Evolutionary conservation across 2,113 vertebrate genomes (phyloP), one percentile per base, ranked within the genome.

Genomic region (Plotosus lineatus): DNA sequence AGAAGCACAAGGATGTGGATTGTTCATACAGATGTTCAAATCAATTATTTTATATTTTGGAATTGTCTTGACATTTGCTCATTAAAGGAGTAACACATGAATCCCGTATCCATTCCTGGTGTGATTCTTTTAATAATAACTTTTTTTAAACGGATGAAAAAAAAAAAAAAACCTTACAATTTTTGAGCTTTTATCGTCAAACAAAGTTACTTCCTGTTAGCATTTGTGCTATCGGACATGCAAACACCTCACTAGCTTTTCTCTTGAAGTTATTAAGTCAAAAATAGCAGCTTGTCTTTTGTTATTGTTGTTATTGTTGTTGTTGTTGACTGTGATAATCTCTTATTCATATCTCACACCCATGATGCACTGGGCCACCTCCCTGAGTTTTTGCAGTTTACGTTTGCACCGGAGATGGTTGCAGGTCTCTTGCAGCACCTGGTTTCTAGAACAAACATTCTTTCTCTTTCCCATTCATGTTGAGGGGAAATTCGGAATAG

Each of bases 11-110:
- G 92, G 60, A 89, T 95, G 93, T 72, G 89, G 86, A 89, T 92
- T 95, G 95, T 95, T 92, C 94, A 92, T 93, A 92, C 69, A 86
- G 91, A 93, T 91, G 90, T 94, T 93, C 92, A 93, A 91, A 96
- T 95, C 96, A 96, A 97, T 85, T 89, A 94, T 97, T 96, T 96
- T 95, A 92, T 95, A 96, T 91, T 93, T 93, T 90, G 91, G 44
- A 56, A 26, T 82, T 83, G 85, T 74, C 68, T 87, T 69, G 51
- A 63, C 28, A 44, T 51, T 75, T 79, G 33, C 36, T 84, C 9
- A 33, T 44, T 77, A 71, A 80, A 51, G 65, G 21, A 73, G 51
- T 73, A 21, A 55, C 19, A 53, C 61, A 42, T 44, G 21, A 72
- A 50, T 10, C 12, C 12, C 44, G 40, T 38, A 26, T 69, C 23